Conservation (phyloP, 2,113 vertebrate genomes). For the Labeo rohita region DNA sequence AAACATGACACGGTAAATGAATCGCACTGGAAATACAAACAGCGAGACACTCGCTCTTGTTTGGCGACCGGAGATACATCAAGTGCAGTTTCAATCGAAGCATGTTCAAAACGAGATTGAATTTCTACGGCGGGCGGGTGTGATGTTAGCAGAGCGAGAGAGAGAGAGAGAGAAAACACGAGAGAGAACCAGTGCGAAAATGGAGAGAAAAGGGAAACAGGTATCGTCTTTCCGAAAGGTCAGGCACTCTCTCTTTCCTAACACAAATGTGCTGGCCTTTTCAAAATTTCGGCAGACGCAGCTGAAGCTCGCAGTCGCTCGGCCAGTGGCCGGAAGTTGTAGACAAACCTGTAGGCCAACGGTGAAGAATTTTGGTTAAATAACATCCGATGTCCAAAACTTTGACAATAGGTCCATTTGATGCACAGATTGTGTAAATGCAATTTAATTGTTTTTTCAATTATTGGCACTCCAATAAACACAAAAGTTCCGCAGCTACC, state of each 20-base stretch:
- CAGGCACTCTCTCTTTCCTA: conserved; percentile 49
- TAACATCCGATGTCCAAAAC: neutral
- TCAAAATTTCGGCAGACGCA: conserved; percentile 41
- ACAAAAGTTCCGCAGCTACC: neutral
- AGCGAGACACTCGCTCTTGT: conserved; percentile 52
- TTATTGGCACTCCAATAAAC: neutral
- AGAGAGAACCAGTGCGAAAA: conserved; percentile 9
- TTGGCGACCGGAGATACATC: conserved; percentile 51
- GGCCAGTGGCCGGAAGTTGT: neutral
- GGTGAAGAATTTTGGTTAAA: conserved; percentile 23
- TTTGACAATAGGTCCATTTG: neutral
- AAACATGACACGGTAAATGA: conserved; percentile 55
- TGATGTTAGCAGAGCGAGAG: conserved; percentile 26
- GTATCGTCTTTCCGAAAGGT: conserved; percentile 63
- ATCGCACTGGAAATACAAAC: conserved; percentile 57
- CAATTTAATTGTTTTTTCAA: neutral
- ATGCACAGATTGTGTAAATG: neutral
- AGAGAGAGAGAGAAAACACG: neutral
- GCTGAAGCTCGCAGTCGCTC: conserved; percentile 33
- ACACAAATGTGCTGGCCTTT: conserved; percentile 60
- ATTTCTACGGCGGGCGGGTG: conserved; percentile 44
- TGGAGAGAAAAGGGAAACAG: conserved; percentile 46
- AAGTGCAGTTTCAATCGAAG: conserved; percentile 40
- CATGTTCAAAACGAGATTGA: conserved; percentile 47
- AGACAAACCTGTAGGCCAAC: conserved; percentile 32